Percentiles rank a stretch among this genome's conserved stretches.
These are phyloP conservation scores for Helicolenus hilgendorfi DNA, from an alignment of 2,797 vertebrate species.

Conservation along the genomic window DNA sequence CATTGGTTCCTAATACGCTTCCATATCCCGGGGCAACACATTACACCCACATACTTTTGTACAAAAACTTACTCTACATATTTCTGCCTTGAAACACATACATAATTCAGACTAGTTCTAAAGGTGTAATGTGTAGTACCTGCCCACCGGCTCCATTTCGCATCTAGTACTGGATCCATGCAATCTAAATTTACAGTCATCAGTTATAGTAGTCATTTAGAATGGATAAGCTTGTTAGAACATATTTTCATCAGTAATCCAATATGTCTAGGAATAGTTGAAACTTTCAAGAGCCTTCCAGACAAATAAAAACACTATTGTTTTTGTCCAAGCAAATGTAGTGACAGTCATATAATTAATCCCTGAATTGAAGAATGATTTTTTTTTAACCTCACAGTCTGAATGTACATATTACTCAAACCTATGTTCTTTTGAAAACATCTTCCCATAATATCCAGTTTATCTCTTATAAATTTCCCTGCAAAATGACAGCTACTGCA, in stretches of 20 bases:
- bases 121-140: not conserved
- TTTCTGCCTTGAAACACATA: not conserved
- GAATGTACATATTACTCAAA: not conserved
- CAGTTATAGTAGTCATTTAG: not conserved
- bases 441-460: constrained; percentile 10
- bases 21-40: not conserved
- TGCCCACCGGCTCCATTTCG: not conserved
- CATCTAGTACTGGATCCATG: not conserved
- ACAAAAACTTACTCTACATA: not conserved
- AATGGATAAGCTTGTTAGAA: not conserved
- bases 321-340: not conserved
- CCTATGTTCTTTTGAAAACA: not conserved
- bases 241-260: not conserved
- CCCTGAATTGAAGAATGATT: not conserved
- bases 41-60: not conserved
- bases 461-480: not conserved
- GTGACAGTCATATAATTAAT: not conserved
- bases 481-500: constrained; percentile 3
- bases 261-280: not conserved
- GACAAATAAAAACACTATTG: not conserved
- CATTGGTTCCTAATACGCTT: constrained; percentile 30
- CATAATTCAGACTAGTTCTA: not conserved
- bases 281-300: not conserved
- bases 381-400: not conserved
- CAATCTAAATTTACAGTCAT: not conserved